These are phyloP conservation scores for Tribolium madens DNA, from an alignment of 1,140 invertebrate genomes.

Conservation along the genomic window DNA sequence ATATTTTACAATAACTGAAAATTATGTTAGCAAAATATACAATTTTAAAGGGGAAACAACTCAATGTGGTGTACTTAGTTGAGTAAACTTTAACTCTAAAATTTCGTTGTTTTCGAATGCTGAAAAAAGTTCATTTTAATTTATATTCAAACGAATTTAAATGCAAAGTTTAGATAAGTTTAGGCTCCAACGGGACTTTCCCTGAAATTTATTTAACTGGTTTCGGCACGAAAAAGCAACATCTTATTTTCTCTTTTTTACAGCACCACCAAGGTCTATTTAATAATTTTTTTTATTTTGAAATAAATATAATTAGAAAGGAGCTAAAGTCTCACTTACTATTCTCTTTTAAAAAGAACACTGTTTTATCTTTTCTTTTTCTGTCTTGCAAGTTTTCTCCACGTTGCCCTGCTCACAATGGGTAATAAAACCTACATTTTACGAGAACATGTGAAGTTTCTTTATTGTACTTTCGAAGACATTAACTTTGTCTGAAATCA, in stretches of 20 bases:
- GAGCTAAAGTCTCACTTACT: not conserved
- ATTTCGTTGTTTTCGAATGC: conserved; percentile 29
- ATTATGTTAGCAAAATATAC: not conserved
- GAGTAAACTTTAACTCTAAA: not conserved
- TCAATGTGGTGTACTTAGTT: not conserved
- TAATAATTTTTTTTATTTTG: not conserved
- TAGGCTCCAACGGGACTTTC: conserved; percentile 34
- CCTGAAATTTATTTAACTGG: conserved; percentile 39
- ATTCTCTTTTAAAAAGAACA: not conserved
- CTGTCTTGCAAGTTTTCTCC: not conserved
- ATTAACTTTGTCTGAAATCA: conserved; percentile 36
- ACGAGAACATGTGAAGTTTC: conserved; percentile 37
- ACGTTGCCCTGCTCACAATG: conserved; percentile 15
- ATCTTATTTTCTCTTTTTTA: conserved; percentile 1
- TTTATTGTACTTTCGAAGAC: conserved; percentile 32
- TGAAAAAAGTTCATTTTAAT: conserved; percentile 29
- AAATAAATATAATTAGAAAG: conserved; percentile 14
- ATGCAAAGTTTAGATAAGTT: conserved; percentile 41
- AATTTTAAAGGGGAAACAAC: not conserved
- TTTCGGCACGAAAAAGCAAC: conserved; percentile 7
- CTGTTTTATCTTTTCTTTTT: not conserved
- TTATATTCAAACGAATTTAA: conserved; percentile 45
- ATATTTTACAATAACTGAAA: not conserved
- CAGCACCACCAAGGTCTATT: not conserved
- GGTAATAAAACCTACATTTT: conserved; percentile 32